Conservation (phyloP, 2,888 invertebrate species). For the Parnassius glacialis region DNA sequence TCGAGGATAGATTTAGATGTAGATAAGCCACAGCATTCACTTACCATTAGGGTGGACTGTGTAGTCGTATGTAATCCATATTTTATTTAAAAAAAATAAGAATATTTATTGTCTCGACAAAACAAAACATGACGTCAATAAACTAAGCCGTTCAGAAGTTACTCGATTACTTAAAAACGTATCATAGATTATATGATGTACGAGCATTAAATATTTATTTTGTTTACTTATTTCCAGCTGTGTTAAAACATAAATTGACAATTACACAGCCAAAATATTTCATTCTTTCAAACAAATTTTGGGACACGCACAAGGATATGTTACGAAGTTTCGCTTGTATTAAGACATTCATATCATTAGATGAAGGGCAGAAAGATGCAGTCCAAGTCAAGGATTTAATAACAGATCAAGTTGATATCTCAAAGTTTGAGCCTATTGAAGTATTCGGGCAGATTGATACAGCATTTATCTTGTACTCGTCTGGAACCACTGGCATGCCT, state of each 20-base stretch:
- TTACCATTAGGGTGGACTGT: too few relatives aligned
- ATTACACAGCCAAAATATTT: slow-evolving; percentile 84
- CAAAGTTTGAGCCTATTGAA: slow-evolving; percentile 59
- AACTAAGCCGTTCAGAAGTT: too few relatives aligned
- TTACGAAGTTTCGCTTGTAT: slow-evolving; percentile 42
- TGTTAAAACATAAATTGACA: slow-evolving; percentile 75
- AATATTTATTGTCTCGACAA: too few relatives aligned
- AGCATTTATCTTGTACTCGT: slow-evolving; percentile 82
- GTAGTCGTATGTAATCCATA: too few relatives aligned
- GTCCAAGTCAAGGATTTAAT: slow-evolving; percentile 37
- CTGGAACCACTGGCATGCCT: slow-evolving; percentile 85
- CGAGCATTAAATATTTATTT: too few relatives aligned
- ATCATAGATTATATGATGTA: too few relatives aligned
- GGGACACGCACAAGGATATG: not conserved
- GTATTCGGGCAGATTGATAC: slow-evolving; percentile 65
- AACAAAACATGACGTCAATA: too few relatives aligned
- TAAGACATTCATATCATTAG: slow-evolving; percentile 47
- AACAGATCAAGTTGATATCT: slow-evolving; percentile 40
- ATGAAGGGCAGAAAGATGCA: slow-evolving; percentile 39
- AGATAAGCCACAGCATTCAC: too few relatives aligned
- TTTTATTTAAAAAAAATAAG: too few relatives aligned
- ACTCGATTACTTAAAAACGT: too few relatives aligned
- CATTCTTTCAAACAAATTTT: slow-evolving; percentile 75
- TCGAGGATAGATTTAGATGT: too few relatives aligned
- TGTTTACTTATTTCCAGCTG: not conserved